Base-by-base conservation (phyloP, 2,797 vertebrate genomes). In the Cheirogaleus major region DNA sequence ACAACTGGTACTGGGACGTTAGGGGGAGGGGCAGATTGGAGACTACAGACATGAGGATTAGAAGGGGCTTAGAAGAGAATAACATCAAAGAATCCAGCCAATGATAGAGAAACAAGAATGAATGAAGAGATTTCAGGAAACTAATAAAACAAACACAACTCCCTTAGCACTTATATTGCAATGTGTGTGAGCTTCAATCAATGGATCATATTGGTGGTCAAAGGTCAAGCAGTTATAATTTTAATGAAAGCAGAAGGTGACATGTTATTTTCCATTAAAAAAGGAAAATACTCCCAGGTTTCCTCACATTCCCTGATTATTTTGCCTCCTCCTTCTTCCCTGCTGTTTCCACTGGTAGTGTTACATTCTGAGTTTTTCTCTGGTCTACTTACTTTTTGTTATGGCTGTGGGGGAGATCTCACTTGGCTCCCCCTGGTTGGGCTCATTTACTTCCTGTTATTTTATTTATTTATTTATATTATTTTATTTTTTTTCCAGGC, bases 1-100 rank as follows among this genome's bases (percentile, higher is more conserved):
- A 57, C 3, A 8, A 57, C 55, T 0, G 3, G 22, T 57, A 57
- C 22, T 1, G n/a, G n/a, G n/a, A n/a, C n/a, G n/a, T n/a, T n/a
- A n/a, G n/a, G n/a, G n/a, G n/a, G n/a, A n/a, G n/a, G n/a, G n/a
- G n/a, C n/a, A n/a, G n/a, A n/a, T n/a, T 52, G 50, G 18, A 18
- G 52, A 20, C 52, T 20, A 20, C 52, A 57, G 72, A 67, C 27
- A 17, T 79, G 61, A 43, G 14, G 10, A 14, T 78, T 50, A 78
- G 13, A 59, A 35, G 67, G 18, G 5, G 2, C 83, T 80, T 45
- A 45, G 41, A 48, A 72, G 38, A 84, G 32, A 83, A 72, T 32
- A 5, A 12, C 25, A 18, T 52, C 50, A 52, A 27, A 81, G 11
- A 43, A 15, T 78, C 8, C 2, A 35, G 5, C 1, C 15, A 69